A percentile compares a stretch with the other conserved stretches of the same genome.
Conservation (phyloP, 2,797 vertebrate genomes). For the Thunnus albacares region DNA sequence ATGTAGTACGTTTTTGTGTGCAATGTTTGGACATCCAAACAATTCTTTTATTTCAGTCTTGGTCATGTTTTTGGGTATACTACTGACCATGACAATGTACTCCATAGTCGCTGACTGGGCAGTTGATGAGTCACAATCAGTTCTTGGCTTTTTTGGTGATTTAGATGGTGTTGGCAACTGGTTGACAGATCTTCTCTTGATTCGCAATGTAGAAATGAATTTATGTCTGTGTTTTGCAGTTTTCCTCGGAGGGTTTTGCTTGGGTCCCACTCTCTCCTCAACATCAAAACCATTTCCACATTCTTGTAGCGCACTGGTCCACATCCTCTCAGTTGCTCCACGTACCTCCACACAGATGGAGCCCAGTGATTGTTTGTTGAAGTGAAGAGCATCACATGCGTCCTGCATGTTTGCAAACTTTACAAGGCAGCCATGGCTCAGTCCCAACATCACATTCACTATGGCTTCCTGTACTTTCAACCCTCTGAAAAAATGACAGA, state of each 20-base stretch:
- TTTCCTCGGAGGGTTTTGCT: conserved; percentile 23
- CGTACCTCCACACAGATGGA: conserved; percentile 88
- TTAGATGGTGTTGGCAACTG: conserved; percentile 67
- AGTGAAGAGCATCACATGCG: conserved; percentile 86
- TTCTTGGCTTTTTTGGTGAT: conserved; percentile 80
- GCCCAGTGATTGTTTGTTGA: conserved; percentile 86
- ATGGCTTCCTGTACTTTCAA: conserved; percentile 88
- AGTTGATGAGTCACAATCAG: neutral
- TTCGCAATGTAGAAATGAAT: no score
- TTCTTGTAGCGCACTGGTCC: conserved; percentile 83
- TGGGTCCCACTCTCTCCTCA: neutral
- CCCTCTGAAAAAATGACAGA: conserved; percentile 89
- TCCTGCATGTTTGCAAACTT: conserved; percentile 90
- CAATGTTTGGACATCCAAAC: conserved; percentile 85
- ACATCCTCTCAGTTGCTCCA: conserved; percentile 88
- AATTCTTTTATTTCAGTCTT: conserved; percentile 91
- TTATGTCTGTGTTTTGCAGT: conserved; percentile 9
- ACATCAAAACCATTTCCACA: conserved; percentile 36
- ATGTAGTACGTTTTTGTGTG: conserved; percentile 88
- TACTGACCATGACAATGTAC: conserved; percentile 89
- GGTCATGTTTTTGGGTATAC: conserved; percentile 85
- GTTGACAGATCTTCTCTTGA: conserved; percentile 55
- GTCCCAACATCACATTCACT: conserved; percentile 87
- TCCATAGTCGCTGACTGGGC: conserved; percentile 72
- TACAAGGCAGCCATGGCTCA: conserved; percentile 88